Evolutionary conservation across 2,797 vertebrate genomes (phyloP).

Genomic region (Loriculus beryllinus): DNA sequence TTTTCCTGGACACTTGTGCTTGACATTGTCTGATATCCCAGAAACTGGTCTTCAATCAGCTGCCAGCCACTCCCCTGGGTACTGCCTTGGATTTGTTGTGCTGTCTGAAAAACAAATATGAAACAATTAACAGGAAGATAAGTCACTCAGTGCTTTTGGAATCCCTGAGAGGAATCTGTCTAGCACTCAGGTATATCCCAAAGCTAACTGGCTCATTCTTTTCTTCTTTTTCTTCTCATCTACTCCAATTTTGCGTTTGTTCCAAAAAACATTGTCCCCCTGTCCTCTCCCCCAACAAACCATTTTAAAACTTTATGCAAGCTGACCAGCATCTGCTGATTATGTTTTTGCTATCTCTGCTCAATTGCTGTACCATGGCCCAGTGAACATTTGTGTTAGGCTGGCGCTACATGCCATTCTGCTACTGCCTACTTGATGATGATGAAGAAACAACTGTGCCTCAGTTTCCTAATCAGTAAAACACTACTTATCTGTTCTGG

Average conservation of each 20-base stretch:
- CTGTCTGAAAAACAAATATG: conserved; percentile 69
- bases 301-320: background rate
- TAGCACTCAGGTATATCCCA: conserved; percentile 10
- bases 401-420: background rate
- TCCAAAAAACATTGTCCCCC: background rate
- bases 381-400: background rate
- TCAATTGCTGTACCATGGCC: background rate
- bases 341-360: background rate
- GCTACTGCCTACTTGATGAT: background rate
- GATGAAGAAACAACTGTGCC: background rate
- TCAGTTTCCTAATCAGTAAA: background rate
- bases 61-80: conserved; percentile 65
- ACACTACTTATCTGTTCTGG: background rate
- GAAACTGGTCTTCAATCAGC: conserved; percentile 57
- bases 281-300: background rate
- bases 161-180: conserved; percentile 48
- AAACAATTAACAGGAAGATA: conserved; percentile 70
- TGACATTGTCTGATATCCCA: conserved; percentile 58
- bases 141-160: conserved; percentile 48
- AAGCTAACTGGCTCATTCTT: background rate
- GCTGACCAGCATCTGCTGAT: background rate
- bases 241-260: background rate
- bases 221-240: conserved; percentile 29
- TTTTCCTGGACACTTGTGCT: conserved; percentile 53
- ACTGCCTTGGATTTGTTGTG: conserved; percentile 59